These are phyloP conservation scores for Arctopsyche grandis DNA, from an alignment of 1,140 invertebrate genomes.

Conservation along the genomic window DNA sequence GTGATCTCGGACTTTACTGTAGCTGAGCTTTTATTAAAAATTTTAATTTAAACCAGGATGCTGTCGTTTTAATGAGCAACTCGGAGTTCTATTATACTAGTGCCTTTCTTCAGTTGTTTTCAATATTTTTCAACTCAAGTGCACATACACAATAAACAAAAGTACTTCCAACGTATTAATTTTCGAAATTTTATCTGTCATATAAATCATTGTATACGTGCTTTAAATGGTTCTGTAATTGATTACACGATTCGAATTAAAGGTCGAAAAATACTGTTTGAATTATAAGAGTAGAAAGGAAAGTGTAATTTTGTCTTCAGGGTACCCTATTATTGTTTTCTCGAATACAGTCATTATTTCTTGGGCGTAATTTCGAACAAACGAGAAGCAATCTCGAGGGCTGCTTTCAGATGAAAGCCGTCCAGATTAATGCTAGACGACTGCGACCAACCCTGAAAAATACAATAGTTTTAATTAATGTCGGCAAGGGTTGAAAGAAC, in stretches of 20 bases:
- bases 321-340: neutral
- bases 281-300: neutral
- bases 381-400: constrained; percentile 1
- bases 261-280: no score
- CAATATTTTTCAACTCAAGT: neutral
- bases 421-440: constrained; percentile 10
- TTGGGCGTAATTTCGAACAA: neutral
- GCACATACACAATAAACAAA: neutral
- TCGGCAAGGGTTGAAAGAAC: neutral
- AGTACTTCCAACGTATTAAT: neutral
- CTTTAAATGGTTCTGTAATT: no score
- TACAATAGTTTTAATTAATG: constrained; percentile 50
- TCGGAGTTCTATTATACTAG: neutral
- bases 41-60: neutral
- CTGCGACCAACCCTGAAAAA: constrained; percentile 31
- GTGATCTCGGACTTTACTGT: no score
- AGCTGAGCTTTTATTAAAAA: neutral
- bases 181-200: neutral
- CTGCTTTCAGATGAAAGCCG: neutral
- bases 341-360: neutral
- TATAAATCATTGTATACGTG: neutral
- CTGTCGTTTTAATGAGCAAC: constrained; percentile 3
- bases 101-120: neutral
- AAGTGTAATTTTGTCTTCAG: neutral
- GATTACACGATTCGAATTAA: no score